Evolutionary conservation across 2,113 vertebrate genomes (phyloP).

Genomic region (Baryphthengus martii): DNA sequence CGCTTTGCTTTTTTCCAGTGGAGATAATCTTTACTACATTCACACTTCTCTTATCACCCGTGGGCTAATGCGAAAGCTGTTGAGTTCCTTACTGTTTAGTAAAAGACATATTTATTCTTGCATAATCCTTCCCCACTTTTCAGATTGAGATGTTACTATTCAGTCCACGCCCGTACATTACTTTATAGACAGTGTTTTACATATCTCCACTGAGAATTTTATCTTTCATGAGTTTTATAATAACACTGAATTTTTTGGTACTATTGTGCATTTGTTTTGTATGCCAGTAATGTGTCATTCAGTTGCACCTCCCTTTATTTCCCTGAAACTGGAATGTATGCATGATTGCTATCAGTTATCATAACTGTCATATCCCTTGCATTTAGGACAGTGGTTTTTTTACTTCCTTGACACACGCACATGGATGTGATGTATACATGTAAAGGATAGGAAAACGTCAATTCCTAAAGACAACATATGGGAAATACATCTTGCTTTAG

Average conservation of each 20-base stretch:
- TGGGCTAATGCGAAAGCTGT: not conserved
- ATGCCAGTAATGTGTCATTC: not conserved
- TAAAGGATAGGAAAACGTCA: fast-evolving
- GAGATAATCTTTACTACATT: not conserved
- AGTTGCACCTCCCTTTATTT: not conserved
- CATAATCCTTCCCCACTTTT: not conserved
- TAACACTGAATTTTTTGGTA: not conserved
- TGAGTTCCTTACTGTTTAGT: not conserved
- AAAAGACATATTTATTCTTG: not conserved
- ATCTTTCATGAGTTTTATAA: not conserved
- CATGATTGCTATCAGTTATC: not conserved
- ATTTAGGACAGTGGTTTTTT: not conserved
- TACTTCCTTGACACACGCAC: not conserved
- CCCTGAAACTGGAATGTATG: not conserved
- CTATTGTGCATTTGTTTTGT: not conserved
- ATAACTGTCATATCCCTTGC: not conserved
- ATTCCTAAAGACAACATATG: not conserved
- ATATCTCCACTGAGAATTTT: not conserved
- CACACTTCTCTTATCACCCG: not conserved
- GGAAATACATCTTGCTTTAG: not conserved
- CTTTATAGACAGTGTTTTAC: not conserved
- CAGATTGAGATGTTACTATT: not conserved
- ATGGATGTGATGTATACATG: not conserved
- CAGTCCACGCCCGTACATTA: not conserved
- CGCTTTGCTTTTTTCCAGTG: not conserved